phyloP scores from a whole-genome alignment of 2,797 vertebrate species.

The Falco rusticolus region DNA sequence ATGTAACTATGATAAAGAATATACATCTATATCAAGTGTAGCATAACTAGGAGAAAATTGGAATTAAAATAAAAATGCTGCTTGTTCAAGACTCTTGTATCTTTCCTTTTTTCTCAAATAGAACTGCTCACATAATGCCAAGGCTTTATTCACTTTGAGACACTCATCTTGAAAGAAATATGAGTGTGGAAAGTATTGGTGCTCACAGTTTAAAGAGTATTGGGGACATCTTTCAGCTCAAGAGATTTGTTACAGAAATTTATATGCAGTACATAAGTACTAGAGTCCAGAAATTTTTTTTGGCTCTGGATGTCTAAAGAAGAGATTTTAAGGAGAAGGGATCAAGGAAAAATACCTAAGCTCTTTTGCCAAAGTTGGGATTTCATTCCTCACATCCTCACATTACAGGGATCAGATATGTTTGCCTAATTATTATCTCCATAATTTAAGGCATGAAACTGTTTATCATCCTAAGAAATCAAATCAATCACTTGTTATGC shows the following conservation, averaged over 20 bases:
- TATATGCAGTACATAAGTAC: background rate
- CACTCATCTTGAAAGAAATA: background rate
- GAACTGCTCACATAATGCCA: background rate
- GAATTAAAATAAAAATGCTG: background rate
- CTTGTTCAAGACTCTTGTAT: background rate
- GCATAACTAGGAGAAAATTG: background rate
- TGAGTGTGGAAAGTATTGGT: background rate
- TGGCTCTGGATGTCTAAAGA: background rate
- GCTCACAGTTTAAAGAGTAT: accelerated
- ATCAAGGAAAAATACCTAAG: background rate
- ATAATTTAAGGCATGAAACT: background rate
- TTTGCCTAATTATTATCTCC: background rate
- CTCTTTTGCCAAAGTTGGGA: background rate
- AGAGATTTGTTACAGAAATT: background rate
- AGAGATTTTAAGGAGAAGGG: background rate
- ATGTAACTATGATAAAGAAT: background rate
- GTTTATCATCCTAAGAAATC: background rate
- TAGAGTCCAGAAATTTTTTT: background rate
- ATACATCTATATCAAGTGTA: background rate
- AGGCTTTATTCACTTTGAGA: background rate
- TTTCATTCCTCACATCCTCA: accelerated
- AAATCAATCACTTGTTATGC: background rate
- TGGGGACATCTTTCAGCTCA: background rate
- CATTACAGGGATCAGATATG: background rate
- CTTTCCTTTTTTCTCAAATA: background rate